A percentile compares a stretch with the other conserved stretches of the same genome.
Evolutionary conservation across 2,797 vertebrate genomes (phyloP).

Genomic region (Lycodopsis pacificus): DNA sequence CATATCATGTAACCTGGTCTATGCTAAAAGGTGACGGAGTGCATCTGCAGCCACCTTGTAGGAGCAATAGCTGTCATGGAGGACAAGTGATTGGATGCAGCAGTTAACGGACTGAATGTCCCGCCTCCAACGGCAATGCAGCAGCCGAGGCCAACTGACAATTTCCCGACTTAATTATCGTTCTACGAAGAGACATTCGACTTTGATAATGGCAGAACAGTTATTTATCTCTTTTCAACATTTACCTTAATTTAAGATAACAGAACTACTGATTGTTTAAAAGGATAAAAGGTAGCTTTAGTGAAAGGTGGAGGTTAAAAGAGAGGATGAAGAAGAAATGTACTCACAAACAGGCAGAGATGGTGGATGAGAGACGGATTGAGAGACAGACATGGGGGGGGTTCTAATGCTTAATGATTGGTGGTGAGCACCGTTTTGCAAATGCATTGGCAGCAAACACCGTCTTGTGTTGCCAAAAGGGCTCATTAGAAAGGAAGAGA

Average conservation of each 20-base stretch:
- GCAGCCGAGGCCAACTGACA: conserved; percentile 1
- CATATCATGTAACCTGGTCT: not conserved
- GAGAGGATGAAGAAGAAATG: not conserved
- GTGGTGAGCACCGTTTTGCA: conserved; percentile 22
- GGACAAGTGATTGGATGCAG: not conserved
- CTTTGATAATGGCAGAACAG: not conserved
- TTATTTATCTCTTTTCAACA: not conserved
- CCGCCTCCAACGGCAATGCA: not conserved
- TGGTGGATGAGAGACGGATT: not conserved
- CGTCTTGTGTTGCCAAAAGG: conserved; percentile 3
- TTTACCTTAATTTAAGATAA: not conserved
- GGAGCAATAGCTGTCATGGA: conserved; percentile 1
- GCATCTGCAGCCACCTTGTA: not conserved
- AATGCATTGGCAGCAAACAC: conserved; percentile 4
- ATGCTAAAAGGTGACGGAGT: not conserved
- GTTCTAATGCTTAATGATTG: conserved; percentile 11
- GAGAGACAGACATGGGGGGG: not conserved
- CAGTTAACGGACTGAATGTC: too few species aligned
- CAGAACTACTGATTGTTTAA: not conserved
- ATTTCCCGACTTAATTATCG: not conserved
- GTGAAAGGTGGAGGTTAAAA: not conserved
- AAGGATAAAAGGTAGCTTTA: too few species aligned
- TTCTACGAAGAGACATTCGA: not conserved
- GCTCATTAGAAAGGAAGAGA: conserved; percentile 27
- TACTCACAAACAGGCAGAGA: not conserved